These are phyloP conservation scores for Odontamblyopus lacepedii DNA, from an alignment of 2,797 vertebrate genomes.

Conservation along the genomic window DNA sequence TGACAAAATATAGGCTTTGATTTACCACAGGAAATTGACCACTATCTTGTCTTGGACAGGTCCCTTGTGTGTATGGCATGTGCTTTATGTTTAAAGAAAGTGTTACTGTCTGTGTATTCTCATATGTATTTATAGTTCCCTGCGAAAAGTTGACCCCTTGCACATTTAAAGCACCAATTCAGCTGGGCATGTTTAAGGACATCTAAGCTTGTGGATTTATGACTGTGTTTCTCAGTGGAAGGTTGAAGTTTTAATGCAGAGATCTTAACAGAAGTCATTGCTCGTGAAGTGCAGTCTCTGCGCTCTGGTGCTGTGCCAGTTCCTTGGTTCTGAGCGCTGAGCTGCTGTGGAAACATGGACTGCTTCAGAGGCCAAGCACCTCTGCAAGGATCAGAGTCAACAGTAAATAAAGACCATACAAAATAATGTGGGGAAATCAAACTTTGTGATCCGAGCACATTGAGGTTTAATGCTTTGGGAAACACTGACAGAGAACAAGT, in stretches of 20 bases:
- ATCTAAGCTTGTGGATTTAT: too few relatives aligned
- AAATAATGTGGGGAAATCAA: slow-evolving; percentile 15
- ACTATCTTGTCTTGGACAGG: too few relatives aligned
- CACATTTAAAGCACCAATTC: too few relatives aligned
- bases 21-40: neutral
- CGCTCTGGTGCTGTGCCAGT: slow-evolving; percentile 55
- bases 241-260: neutral
- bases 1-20: slow-evolving; percentile 14
- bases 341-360: slow-evolving; percentile 61
- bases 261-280: slow-evolving; percentile 34
- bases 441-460: slow-evolving; percentile 21
- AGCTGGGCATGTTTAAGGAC: too few relatives aligned
- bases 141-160: too few relatives aligned
- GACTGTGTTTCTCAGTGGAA: neutral
- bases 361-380: slow-evolving; percentile 34
- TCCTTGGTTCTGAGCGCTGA: slow-evolving; percentile 44
- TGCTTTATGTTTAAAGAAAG: too few relatives aligned
- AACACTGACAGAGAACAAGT: slow-evolving; percentile 1
- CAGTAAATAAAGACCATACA: slow-evolving; percentile 21
- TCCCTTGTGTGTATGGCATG: too few relatives aligned
- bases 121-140: too few relatives aligned
- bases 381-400: slow-evolving; percentile 44
- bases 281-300: slow-evolving; percentile 46
- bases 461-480: neutral
- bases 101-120: too few relatives aligned